Conservation (phyloP, 2,888 invertebrate species). For the Bellardia pandia region DNA sequence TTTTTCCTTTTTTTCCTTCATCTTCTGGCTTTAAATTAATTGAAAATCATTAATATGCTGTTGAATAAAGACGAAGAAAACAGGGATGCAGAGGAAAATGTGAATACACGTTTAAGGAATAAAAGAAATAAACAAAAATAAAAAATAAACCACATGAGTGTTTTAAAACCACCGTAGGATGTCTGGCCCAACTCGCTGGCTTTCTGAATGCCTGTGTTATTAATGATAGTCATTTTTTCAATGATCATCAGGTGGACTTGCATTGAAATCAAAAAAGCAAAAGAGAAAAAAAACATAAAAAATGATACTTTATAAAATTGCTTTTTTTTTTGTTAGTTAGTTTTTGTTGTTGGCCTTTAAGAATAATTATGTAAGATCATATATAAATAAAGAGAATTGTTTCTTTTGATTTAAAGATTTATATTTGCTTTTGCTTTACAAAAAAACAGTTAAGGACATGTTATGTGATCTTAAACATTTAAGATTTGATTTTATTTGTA, state of each 20-base stretch:
- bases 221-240: conserved; percentile 75
- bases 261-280: conserved; percentile 39
- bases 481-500: conserved; percentile 39
- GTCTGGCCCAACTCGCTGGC: conserved; percentile 52
- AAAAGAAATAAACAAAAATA: conserved; percentile 43
- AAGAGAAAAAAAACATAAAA: conserved; percentile 39
- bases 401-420: neutral
- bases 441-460: conserved; percentile 52
- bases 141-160: conserved; percentile 67
- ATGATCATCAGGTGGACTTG: conserved; percentile 75
- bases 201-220: conserved; percentile 69
- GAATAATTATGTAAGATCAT: conserved; percentile 67
- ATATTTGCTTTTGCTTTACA: conserved; percentile 16
- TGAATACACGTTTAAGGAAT: conserved; percentile 54
- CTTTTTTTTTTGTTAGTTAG: neutral
- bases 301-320: conserved; percentile 46
- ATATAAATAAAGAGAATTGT: conserved; percentile 43
- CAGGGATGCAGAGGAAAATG: conserved; percentile 52
- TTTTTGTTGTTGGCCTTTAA: conserved; percentile 37
- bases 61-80: conserved; percentile 47
- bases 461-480: conserved; percentile 59
- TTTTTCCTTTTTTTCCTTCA: conserved; percentile 52
- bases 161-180: conserved; percentile 60
- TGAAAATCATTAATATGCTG: conserved; percentile 71
- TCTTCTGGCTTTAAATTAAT: conserved; percentile 63